Percentiles rank a stretch among this genome's conserved stretches.
phyloP scores from a whole-genome alignment of 2,113 vertebrate genomes.

The Rhea pennata region DNA sequence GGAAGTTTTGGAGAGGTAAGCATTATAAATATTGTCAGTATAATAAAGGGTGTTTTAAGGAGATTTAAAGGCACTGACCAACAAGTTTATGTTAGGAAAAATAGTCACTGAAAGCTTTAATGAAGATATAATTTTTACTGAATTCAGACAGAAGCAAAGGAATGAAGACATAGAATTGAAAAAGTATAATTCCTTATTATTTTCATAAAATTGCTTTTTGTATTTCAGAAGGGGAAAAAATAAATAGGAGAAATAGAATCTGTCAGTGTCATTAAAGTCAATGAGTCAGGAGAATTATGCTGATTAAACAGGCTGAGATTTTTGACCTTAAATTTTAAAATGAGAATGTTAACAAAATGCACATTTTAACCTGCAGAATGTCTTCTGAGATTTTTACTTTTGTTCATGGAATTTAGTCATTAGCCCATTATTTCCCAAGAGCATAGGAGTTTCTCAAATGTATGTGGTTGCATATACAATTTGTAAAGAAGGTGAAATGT shows the following conservation, averaged over 20 bases:
- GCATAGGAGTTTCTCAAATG: not conserved
- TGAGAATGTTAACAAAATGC: not conserved
- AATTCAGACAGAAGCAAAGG: not conserved
- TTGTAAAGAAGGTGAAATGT: not conserved
- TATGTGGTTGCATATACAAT: not conserved
- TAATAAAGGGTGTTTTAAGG: not conserved
- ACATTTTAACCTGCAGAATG: not conserved
- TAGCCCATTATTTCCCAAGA: not conserved
- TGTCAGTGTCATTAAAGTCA: not conserved
- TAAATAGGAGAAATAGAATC: not conserved
- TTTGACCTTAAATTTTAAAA: constrained; percentile 9
- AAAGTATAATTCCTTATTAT: not conserved
- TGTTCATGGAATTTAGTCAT: not conserved
- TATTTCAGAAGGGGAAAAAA: not conserved
- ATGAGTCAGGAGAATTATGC: not conserved
- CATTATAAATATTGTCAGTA: not conserved
- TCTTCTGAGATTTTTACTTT: not conserved
- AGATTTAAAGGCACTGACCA: not conserved
- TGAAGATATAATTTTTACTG: not conserved
- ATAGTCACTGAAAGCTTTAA: not conserved
- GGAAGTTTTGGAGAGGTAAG: not conserved
- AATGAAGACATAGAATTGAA: not conserved
- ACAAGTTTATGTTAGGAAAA: not conserved
- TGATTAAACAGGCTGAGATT: constrained; percentile 9
- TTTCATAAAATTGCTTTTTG: not conserved